Base-by-base conservation (phyloP, 2,797 vertebrate species). In the Alauda arvensis region DNA sequence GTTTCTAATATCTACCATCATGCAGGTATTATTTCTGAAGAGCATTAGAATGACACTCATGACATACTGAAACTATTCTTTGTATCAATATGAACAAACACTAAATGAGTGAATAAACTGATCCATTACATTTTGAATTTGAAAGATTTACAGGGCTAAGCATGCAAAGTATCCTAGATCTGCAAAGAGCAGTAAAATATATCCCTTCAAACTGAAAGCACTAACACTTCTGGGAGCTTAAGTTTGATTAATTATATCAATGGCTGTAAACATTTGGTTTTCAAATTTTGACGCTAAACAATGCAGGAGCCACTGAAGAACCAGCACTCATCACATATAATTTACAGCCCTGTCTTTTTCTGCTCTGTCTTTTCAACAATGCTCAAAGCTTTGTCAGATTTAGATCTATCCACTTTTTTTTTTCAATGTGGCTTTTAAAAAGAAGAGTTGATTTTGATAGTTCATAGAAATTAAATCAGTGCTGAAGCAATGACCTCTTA, bases 211-310 rank as follows among this genome's bases (percentile, higher is more conserved):
- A 70, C 10, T 78, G 67, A 87, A 87, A 78, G 19, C 14, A n/a
- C 9, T 70, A 83, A 40, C 14, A 48, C 10, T 78, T 77, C 28
- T 65, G 63, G 33, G 39, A 83, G 17, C 34, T 81, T 81, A 76
- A 81, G 62, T 88, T 76, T 87, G 63, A 91, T 81, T 68, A 90
- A 67, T 72, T 4, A 14, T 56, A 72, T 72, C 18, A 90, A 18
- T 59, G 8, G 1, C 31, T 76, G 21, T 74, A 85, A 69, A 70
- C 25, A 59, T 69, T 62, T 85, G 24, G 56, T 87, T 87, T 62
- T 69, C 53, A 57, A 56, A 90, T 81, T 92, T 82, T 78, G 56
- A 91, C 74, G 45, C 72, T 91, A 89, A 84, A 49, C 24, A 80
- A 69, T 69, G 28, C 37, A 60, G 15, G 9, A 80, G 37, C 33